Evolutionary conservation across 1,140 invertebrate species (phyloP).

Genomic region (Drosophila santomea): DNA sequence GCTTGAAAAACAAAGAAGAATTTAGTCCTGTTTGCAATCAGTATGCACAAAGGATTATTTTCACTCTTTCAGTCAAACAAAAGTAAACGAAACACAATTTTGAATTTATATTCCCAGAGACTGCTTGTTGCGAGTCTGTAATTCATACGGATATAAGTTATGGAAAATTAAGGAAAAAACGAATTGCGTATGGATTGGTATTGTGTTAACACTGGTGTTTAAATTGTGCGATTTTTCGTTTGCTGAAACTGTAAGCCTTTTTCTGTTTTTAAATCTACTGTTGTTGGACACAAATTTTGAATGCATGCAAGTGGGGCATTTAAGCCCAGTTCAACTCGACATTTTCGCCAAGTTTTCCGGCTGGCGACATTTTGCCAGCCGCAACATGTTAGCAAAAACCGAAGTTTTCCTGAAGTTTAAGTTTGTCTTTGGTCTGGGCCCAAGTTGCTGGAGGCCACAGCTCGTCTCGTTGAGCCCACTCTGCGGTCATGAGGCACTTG

Average conservation of each 20-base stretch:
- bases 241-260: neutral
- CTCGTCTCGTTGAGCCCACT: conserved; percentile 17
- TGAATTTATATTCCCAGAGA: neutral
- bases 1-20: conserved; percentile 24
- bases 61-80: conserved; percentile 1
- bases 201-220: neutral
- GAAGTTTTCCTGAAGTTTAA: conserved; percentile 38
- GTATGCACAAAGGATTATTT: conserved; percentile 33
- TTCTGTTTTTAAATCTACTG: too few relatives aligned
- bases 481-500: conserved; percentile 30
- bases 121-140: neutral
- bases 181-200: neutral
- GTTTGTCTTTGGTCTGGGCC: conserved; percentile 27
- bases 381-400: conserved; percentile 46
- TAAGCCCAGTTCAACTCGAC: conserved; percentile 9
- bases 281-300: too few relatives aligned
- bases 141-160: conserved; percentile 1
- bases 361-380: conserved; percentile 37
- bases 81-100: conserved; percentile 1
- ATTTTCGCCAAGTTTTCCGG: conserved; percentile 25
- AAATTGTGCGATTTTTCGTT: neutral
- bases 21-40: conserved; percentile 19
- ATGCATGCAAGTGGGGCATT: conserved; percentile 1
- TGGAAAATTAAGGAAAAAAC: neutral
- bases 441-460: conserved; percentile 20